Conservation (phyloP, 2,113 vertebrate species). For the Egretta garzetta region DNA sequence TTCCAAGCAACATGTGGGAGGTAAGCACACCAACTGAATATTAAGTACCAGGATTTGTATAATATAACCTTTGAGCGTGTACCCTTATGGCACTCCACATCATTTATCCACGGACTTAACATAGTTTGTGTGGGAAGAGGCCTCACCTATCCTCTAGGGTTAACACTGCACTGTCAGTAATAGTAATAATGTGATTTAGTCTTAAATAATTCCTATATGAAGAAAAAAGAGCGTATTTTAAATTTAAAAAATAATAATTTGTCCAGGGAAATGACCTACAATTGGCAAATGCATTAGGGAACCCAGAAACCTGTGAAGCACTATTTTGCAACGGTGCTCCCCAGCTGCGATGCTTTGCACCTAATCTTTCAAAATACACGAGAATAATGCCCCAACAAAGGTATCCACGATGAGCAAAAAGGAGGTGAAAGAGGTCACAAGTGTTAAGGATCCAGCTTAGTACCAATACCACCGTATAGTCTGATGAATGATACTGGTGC, state of each 20-base stretch:
- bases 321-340: neutral
- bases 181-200: neutral
- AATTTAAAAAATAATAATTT: neutral
- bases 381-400: neutral
- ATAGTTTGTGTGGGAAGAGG: neutral
- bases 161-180: neutral
- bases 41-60: neutral
- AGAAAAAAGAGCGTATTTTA: neutral
- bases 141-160: neutral
- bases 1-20: neutral
- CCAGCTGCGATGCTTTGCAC: neutral
- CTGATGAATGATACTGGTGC: neutral
- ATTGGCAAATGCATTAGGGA: neutral
- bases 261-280: neutral
- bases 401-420: neutral
- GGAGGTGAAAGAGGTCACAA: neutral
- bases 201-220: neutral
- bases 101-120: neutral
- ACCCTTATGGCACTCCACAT: neutral
- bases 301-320: neutral
- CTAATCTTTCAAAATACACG: neutral
- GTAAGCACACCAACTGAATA: neutral
- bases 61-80: neutral
- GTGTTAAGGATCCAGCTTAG: neutral
- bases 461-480: accelerated